phyloP scores from a whole-genome alignment of 2,888 invertebrate genomes.

The Orthonevra nobilis region DNA sequence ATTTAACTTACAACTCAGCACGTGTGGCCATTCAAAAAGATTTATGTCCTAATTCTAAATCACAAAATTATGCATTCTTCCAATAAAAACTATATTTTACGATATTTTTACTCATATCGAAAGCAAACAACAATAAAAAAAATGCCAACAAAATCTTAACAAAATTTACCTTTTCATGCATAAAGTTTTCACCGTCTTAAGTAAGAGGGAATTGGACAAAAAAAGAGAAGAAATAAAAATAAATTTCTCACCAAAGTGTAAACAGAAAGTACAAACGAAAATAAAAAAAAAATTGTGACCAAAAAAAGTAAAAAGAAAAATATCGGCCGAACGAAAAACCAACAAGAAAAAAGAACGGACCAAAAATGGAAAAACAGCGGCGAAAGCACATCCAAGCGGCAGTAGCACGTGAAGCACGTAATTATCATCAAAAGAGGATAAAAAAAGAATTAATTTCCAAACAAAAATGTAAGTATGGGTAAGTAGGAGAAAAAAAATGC shows the following conservation, averaged over 20 bases:
- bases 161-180: background rate
- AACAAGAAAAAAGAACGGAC: background rate
- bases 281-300: background rate
- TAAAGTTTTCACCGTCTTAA: conserved; percentile 2
- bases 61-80: conserved; percentile 21
- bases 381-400: conserved; percentile 8
- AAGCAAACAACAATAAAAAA: background rate
- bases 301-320: too few relatives aligned
- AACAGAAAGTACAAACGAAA: conserved; percentile 7
- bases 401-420: conserved; percentile 61
- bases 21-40: conserved; percentile 18
- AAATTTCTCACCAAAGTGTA: conserved; percentile 17
- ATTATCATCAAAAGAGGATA: conserved; percentile 53
- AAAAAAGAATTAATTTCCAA: conserved; percentile 20
- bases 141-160: background rate
- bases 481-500: background rate
- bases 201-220: too few relatives aligned
- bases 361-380: conserved; percentile 18
- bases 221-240: conserved; percentile 13
- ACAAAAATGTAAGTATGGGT: conserved; percentile 14
- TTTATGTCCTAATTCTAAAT: conserved; percentile 13
- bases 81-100: background rate
- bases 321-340: too few relatives aligned
- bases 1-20: conserved; percentile 11
- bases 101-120: background rate